These are phyloP conservation scores for Aphelocoma californica DNA, from an alignment of 2,797 vertebrate species.

Conservation along the genomic window DNA sequence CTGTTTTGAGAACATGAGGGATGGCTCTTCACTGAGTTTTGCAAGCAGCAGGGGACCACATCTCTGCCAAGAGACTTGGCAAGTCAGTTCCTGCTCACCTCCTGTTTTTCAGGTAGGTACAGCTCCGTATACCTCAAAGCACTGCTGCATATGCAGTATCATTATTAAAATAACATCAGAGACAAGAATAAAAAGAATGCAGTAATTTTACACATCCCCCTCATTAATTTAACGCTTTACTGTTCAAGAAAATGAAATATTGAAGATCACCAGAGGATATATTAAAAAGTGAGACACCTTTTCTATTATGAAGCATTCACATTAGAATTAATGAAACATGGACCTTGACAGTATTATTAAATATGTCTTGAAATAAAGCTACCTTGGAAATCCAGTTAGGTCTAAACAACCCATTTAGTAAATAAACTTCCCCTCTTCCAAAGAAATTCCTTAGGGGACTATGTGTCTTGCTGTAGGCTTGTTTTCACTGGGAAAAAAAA, in stretches of 20 bases:
- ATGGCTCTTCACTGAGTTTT: neutral
- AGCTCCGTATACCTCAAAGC: neutral
- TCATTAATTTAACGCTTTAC: neutral
- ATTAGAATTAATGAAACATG: neutral
- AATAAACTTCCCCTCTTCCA: neutral
- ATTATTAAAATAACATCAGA: neutral
- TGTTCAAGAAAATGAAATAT: neutral
- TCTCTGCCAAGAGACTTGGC: neutral
- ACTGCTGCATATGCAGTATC: neutral
- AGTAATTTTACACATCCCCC: neutral
- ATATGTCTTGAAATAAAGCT: neutral
- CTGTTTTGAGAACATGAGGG: neutral
- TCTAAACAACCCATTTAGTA: neutral
- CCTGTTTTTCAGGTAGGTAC: rapidly evolving
- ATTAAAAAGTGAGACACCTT: neutral
- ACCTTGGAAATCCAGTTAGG: neutral
- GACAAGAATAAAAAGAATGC: neutral
- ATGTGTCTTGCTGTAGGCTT: neutral
- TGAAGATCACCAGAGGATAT: neutral
- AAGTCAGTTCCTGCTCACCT: neutral
- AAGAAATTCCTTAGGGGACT: neutral
- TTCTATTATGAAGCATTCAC: neutral
- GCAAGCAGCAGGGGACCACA: neutral
- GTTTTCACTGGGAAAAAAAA: neutral
- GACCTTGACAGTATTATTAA: neutral